These are phyloP conservation scores for Orchestia grillus DNA, from an alignment of 1,140 invertebrate genomes.

Conservation along the genomic window DNA sequence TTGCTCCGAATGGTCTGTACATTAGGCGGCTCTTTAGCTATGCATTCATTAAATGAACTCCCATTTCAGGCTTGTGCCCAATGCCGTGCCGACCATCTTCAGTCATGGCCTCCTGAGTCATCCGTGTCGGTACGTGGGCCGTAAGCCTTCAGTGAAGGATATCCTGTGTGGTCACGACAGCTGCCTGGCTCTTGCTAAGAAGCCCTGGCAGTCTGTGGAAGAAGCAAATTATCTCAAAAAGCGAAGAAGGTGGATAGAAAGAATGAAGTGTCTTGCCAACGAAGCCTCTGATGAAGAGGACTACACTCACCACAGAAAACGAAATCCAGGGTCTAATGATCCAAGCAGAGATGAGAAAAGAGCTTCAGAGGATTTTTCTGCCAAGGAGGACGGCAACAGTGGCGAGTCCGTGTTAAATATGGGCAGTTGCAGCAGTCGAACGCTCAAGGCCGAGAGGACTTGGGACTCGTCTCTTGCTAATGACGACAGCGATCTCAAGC, in stretches of 20 bases:
- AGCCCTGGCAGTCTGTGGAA: constrained; percentile 28
- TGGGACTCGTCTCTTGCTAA: neutral
- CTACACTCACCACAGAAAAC: neutral
- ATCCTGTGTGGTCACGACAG: neutral
- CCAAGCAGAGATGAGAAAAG: neutral
- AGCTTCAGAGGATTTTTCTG: neutral
- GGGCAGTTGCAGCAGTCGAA: neutral
- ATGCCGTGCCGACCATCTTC: constrained; percentile 24
- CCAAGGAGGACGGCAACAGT: neutral
- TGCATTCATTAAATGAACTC: neutral
- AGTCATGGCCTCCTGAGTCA: constrained; percentile 15
- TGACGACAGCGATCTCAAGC: neutral
- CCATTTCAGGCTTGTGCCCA: neutral
- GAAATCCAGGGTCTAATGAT: neutral
- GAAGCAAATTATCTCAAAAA: neutral
- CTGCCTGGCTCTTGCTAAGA: neutral
- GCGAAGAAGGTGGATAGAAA: neutral
- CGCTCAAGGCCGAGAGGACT: neutral
- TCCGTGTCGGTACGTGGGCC: neutral
- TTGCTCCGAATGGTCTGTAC: too few relatives aligned
- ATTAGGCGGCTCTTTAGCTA: neutral
- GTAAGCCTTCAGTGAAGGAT: neutral
- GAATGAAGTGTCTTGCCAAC: neutral
- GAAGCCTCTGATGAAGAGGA: neutral
- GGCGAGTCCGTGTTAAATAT: neutral